A percentile compares a stretch with the other conserved stretches of the same genome.
Conservation (phyloP, 2,113 vertebrate species). For the Kryptolebias marmoratus region DNA sequence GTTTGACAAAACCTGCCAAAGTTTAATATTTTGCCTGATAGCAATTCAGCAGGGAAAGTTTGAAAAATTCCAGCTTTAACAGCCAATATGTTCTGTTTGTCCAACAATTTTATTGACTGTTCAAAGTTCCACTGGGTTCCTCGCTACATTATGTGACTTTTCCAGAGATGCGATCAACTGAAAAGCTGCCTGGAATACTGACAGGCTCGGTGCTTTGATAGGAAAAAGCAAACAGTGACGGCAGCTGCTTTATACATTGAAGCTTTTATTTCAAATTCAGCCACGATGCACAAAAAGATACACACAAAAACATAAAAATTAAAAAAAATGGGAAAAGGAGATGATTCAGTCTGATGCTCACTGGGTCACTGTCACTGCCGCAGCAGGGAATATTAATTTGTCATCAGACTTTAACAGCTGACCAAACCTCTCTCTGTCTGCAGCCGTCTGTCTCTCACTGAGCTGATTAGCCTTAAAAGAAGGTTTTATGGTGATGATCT, state of each 20-base stretch:
- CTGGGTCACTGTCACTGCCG: constrained; percentile 54
- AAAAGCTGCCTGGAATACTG: constrained; percentile 39
- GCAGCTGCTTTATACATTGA: constrained; percentile 33
- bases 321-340: constrained; percentile 37
- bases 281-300: constrained; percentile 32
- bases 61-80: no score
- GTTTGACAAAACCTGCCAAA: no score
- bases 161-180: constrained; percentile 20
- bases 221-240: constrained; percentile 42
- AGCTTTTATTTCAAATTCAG: constrained; percentile 55
- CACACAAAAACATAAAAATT: constrained; percentile 17
- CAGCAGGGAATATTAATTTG: constrained; percentile 52
- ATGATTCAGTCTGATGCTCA: constrained; percentile 60
- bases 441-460: neutral
- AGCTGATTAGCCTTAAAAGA: no score
- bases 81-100: no score
- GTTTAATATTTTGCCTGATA: no score
- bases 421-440: constrained; percentile 56
- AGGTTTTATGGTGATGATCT: no score
- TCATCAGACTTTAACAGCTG: constrained; percentile 51
- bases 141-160: constrained; percentile 20
- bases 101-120: no score
- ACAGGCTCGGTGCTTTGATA: constrained; percentile 24
- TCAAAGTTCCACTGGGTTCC: constrained; percentile 1
- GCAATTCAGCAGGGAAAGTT: no score